Conservation (phyloP, 2,113 vertebrate genomes). For the Osmerus mordax region DNA sequence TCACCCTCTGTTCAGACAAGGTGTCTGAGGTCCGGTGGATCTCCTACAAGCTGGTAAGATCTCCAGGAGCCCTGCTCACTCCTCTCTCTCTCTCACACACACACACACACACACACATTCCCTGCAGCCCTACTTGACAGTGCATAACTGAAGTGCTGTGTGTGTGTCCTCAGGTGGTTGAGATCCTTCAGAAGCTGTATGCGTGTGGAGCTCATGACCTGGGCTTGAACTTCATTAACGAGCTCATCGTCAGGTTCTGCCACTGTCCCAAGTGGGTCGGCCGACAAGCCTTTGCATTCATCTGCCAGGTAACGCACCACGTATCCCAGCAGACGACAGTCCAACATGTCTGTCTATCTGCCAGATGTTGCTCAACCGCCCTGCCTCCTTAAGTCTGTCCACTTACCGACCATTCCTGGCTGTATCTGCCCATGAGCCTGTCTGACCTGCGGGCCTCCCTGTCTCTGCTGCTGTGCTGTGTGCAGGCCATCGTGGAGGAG, state of each 20-base stretch:
- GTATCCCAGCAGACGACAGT: not conserved
- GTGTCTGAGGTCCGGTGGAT: conserved; percentile 98
- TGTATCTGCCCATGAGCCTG: not conserved
- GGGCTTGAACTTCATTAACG: conserved; percentile 83
- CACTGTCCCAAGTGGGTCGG: conserved; percentile 92
- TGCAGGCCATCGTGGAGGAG: conserved; percentile 78
- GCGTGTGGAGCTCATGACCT: conserved; percentile 64
- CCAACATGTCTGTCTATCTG: not conserved
- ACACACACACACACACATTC: too few relatives aligned
- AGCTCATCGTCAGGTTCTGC: conserved; percentile 92
- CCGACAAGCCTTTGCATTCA: conserved; percentile 92
- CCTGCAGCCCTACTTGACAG: not conserved
- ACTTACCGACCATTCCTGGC: too few relatives aligned
- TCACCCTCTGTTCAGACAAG: conserved; percentile 94
- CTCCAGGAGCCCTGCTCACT: not conserved
- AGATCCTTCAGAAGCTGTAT: conserved; percentile 87
- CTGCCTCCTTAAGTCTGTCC: not conserved
- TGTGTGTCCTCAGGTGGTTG: conserved; percentile 79
- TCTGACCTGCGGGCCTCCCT: not conserved
- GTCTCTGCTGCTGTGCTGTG: not conserved
- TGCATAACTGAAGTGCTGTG: not conserved
- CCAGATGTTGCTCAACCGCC: not conserved
- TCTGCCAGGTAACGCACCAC: conserved; percentile 85
- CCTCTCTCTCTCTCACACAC: too few relatives aligned
- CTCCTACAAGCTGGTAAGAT: conserved; percentile 91